Base-by-base conservation (phyloP, 2,888 invertebrate species). In the Heliconius charithonia region DNA sequence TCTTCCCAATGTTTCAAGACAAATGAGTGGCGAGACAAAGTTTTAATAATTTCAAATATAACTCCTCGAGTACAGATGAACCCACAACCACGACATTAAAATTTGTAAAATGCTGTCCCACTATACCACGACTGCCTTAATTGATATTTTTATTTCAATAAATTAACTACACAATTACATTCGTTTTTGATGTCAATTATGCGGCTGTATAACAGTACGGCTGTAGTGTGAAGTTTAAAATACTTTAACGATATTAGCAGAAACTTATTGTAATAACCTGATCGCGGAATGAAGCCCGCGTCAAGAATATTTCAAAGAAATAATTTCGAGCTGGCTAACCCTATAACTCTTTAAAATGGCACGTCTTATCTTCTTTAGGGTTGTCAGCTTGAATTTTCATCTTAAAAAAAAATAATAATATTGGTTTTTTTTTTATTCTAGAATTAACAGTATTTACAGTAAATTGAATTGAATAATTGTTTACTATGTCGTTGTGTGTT, bases 321-420 rank as follows among this genome's bases (percentile, higher is more conserved):
- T 88, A 84, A 87, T 85, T 86, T 85, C 83, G 85, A 86, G 84
- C 81, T 83, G 73, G 81, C 87, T 86, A 86, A 87, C 84, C 86
- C 85, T 84, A 92, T 90, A 90, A 89, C 85, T 90, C 86, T 83
- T 85, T 78, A 86, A 86, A 86, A 86, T 87, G 83, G 83, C 80
- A 83, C 86, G 84, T 86, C 84, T 73, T 65, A 59, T 72, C 51
- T 63, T 37, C 56, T 37, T 22, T 71, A 78, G 25, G 79, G 73
- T 59, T 66, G 80, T 32, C 27, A 32, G 73, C 45, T 70, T 27
- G 6, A 10, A 37, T 37, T 2, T 37, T 37, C 37, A 37, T 37
- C 37, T 37, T 37, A 37, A 27, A 32, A 45, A 6, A 19, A 4
- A 51, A 51, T 19, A 51, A 4, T 19, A 19, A 19, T 19, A 19